phyloP scores from a whole-genome alignment of 2,113 vertebrate species.

The Cygnus atratus region DNA sequence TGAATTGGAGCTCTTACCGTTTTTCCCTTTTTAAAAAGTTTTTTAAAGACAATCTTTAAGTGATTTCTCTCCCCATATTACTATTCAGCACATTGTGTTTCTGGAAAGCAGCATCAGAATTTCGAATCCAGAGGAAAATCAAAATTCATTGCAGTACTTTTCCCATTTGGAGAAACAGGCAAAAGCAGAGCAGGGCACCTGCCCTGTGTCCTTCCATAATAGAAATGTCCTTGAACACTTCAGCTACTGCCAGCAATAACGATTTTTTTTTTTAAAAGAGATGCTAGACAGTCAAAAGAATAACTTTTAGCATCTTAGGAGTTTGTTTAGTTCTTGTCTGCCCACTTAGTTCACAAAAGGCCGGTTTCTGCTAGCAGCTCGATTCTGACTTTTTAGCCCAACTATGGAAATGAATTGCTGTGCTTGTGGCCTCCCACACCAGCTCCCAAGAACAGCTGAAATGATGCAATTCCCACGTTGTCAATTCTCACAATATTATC shows the following conservation, averaged over 20 bases:
- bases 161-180: background rate
- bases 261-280: background rate
- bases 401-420: background rate
- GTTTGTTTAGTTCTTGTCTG: background rate
- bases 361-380: background rate
- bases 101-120: background rate
- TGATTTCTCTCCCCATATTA: background rate
- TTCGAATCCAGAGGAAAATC: background rate
- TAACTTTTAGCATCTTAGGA: background rate
- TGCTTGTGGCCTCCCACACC: background rate
- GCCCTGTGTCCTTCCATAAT: background rate
- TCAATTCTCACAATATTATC: background rate
- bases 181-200: background rate
- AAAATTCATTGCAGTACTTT: background rate
- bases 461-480: background rate
- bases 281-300: background rate
- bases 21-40: background rate
- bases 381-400: background rate
- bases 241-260: background rate
- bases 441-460: background rate
- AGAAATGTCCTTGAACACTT: background rate
- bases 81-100: background rate
- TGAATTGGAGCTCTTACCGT: background rate
- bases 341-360: background rate
- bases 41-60: background rate